Conservation (phyloP, 2,888 invertebrate genomes). For the Pachydiplax longipennis region DNA sequence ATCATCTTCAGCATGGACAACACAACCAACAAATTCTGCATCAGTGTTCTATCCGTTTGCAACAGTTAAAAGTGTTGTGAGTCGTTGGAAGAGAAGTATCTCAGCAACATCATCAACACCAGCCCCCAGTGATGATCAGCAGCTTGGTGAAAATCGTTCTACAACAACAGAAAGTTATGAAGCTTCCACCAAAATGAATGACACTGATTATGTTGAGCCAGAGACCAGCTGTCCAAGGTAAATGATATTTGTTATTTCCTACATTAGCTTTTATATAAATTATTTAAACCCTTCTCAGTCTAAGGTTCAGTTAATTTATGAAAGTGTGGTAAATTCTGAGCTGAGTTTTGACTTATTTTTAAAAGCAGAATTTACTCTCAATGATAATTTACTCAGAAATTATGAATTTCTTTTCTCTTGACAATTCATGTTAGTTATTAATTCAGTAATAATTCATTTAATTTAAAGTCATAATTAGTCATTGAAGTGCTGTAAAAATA, state of each 20-base stretch:
- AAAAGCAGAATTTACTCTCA: no score
- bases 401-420: no score
- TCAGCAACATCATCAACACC: neutral
- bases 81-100: slow-evolving; percentile 4
- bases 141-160: neutral
- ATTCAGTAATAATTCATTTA: no score
- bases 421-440: no score
- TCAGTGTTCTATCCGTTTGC: neutral
- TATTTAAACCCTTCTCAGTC: no score
- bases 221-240: neutral
- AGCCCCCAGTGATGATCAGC: neutral
- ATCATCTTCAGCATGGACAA: neutral
- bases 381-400: no score
- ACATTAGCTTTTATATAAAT: no score
- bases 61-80: slow-evolving; percentile 3
- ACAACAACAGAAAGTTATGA: neutral
- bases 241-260: neutral
- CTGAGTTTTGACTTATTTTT: no score
- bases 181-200: neutral
- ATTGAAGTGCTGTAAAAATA: no score
- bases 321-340: no score
- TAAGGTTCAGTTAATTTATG: no score
- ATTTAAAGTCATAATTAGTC: no score
- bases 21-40: neutral
- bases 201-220: neutral